Base-by-base conservation (phyloP, 2,888 invertebrate species). In the Bombyx huttoni region DNA sequence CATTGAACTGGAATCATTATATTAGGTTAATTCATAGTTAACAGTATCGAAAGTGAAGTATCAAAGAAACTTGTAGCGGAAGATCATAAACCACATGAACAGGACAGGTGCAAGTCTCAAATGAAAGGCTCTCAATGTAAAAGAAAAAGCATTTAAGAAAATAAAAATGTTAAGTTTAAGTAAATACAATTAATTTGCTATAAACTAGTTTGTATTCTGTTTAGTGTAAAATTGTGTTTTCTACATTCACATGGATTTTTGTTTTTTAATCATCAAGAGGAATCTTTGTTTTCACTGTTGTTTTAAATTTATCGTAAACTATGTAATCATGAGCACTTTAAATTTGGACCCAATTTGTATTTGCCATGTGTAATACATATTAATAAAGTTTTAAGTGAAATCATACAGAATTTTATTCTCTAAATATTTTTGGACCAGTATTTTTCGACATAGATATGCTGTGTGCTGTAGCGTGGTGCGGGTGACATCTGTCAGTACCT, bases 81-180 rank as follows among this genome's bases (percentile, higher is more conserved):
- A 24, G 24, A 24, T 24, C 24, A 24, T 24, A 40, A 40, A 40
- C 12, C 40, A 61, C 60, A 62, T 65, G 54, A 59, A 61, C 66
- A 60, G 24, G 24, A 68, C 70, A 74, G 69, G 78, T 82, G 79
- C 76, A 78, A 79, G 84, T 83, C 83, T 81, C 81, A 82, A 84
- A 80, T 61, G 52, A 61, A 62, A 68, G 63, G 66, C 66, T 72
- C 68, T 70, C 67, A 61, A 55, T 56, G 54, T 49, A 55, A 54
- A 58, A 53, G 53, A 63, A 62, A 60, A 58, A 64, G 70, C 72
- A 73, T 71, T 74, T 52, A 49, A 48, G 49, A 34, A 13, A 51
- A 13, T 51, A 48, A 52, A 35, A n/a, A 35, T 49, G 13, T 14
- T 53, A 52, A 47, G 49, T 52, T 40, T 53, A 55, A 53, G 50